Conservation (phyloP, 1,140 invertebrate species). For the Drosophila guanche region DNA sequence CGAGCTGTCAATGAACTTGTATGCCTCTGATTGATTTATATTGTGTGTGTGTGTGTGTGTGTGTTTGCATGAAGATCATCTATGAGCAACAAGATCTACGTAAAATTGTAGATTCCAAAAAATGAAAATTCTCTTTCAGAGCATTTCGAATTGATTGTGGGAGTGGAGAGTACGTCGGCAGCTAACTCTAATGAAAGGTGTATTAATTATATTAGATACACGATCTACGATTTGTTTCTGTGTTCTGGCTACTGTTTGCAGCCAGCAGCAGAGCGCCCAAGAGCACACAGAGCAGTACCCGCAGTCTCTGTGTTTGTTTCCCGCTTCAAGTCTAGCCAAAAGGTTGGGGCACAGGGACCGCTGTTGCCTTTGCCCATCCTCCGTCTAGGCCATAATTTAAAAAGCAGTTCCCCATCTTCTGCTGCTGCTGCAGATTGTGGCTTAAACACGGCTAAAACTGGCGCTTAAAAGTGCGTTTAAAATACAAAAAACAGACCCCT, state of each 20-base stretch:
- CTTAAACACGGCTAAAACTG: constrained; percentile 57
- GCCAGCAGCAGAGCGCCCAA: background rate
- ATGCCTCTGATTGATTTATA: constrained; percentile 81
- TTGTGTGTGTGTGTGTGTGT: constrained; percentile 61
- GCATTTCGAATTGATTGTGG: too few relatives aligned
- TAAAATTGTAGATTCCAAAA: too few relatives aligned
- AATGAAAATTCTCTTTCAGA: too few relatives aligned
- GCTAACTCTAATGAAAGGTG: constrained; percentile 56
- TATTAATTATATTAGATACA: constrained; percentile 79
- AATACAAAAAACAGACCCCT: constrained; percentile 40
- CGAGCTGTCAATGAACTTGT: constrained; percentile 83
- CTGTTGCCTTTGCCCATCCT: constrained; percentile 9
- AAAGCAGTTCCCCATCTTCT: constrained; percentile 20
- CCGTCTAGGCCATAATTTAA: constrained; percentile 62
- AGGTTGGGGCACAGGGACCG: constrained; percentile 1
- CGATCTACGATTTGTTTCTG: constrained; percentile 37
- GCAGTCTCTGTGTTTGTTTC: background rate
- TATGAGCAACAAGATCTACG: constrained; percentile 24
- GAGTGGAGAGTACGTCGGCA: constrained; percentile 16
- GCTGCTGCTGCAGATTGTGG: constrained; percentile 24
- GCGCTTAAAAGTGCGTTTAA: constrained; percentile 71
- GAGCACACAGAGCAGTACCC: too few relatives aligned
- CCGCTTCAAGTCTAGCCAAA: background rate
- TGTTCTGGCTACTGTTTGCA: constrained; percentile 33
- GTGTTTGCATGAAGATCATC: constrained; percentile 18